phyloP scores from a whole-genome alignment of 2,888 invertebrate species.

The Microplitis deprimator region DNA sequence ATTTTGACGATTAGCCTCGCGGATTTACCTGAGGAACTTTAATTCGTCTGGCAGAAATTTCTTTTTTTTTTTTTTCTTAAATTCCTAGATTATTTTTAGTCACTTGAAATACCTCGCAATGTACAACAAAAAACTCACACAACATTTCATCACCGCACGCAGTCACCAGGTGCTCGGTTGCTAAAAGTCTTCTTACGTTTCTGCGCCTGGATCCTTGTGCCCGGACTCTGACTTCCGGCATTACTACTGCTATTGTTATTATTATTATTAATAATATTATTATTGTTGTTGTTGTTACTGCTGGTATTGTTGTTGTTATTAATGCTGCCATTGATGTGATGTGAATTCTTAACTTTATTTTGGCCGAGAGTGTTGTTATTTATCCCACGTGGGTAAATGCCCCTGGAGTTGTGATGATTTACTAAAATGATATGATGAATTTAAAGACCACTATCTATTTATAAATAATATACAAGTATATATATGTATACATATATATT shows the following conservation, averaged over 20 bases:
- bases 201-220: constrained; percentile 60
- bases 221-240: constrained; percentile 63
- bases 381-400: constrained; percentile 63
- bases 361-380: constrained; percentile 62
- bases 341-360: constrained; percentile 60
- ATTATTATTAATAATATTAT: constrained; percentile 44
- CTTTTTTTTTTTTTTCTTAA: no score
- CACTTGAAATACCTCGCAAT: constrained; percentile 21
- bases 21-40: constrained; percentile 40
- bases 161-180: constrained; percentile 65
- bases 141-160: constrained; percentile 69
- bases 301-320: constrained; percentile 35
- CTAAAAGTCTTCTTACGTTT: constrained; percentile 67
- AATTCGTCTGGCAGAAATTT: no score
- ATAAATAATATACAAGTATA: constrained; percentile 18
- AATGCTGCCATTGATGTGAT: constrained; percentile 50
- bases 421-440: constrained; percentile 41
- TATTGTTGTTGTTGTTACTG: constrained; percentile 32
- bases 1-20: constrained; percentile 38
- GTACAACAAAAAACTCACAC: neutral
- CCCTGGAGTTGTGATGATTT: constrained; percentile 63
- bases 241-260: constrained; percentile 62
- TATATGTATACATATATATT: neutral
- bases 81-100: neutral
- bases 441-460: neutral